phyloP scores from a whole-genome alignment of 2,113 vertebrate genomes.

The Regulus satrapa region DNA sequence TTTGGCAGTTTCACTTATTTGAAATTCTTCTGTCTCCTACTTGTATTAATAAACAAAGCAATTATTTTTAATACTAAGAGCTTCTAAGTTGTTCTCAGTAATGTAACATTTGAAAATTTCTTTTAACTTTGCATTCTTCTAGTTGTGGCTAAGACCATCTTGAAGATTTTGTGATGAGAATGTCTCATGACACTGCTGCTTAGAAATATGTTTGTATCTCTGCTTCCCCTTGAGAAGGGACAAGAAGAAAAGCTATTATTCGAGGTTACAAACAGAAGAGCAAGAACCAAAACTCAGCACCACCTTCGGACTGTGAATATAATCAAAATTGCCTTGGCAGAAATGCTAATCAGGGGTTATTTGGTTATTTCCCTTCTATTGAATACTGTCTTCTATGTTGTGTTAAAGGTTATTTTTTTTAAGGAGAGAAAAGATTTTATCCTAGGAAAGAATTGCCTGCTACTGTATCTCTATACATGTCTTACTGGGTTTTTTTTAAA shows the following conservation, averaged over 20 bases:
- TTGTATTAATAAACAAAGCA: not conserved
- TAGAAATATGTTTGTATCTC: not conserved
- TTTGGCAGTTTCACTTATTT: not conserved
- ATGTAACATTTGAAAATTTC: not conserved
- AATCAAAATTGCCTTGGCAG: constrained; percentile 26
- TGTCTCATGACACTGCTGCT: constrained; percentile 5
- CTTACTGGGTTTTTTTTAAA: constrained; percentile 58
- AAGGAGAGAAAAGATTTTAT: constrained; percentile 35
- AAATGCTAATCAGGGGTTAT: constrained; percentile 28
- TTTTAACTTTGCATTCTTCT: not conserved
- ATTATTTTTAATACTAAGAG: not conserved
- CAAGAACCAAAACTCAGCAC: constrained; percentile 14
- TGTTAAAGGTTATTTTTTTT: constrained; percentile 64
- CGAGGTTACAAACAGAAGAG: not conserved
- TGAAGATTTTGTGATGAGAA: constrained; percentile 42
- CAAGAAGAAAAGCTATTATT: not conserved
- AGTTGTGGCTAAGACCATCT: constrained; percentile 75
- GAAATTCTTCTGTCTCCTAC: not conserved
- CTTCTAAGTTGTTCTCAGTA: not conserved
- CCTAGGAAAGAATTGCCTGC: constrained; percentile 15
- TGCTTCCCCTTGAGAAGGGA: not conserved
- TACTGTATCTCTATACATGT: constrained; percentile 19
- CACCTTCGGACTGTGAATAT: constrained; percentile 11
- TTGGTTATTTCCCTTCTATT: constrained; percentile 25
- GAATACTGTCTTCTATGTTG: constrained; percentile 61